Conservation (phyloP, 1,140 invertebrate genomes). For the Pachypsylla venusta region DNA sequence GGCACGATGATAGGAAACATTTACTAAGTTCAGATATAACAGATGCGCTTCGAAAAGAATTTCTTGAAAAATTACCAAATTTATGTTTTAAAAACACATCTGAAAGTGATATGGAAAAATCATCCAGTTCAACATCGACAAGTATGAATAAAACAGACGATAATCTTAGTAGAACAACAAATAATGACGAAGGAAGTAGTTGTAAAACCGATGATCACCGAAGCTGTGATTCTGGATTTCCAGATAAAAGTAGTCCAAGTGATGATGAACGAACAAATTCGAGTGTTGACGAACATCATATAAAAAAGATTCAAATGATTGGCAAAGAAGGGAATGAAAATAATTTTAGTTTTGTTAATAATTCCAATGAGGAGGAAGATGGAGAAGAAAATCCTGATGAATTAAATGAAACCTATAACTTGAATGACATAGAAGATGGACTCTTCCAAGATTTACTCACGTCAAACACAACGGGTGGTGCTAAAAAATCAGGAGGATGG, state of each 20-base stretch:
- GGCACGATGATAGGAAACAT: neutral
- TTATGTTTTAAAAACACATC: no score
- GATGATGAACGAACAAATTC: conserved; percentile 13
- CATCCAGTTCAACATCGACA: no score
- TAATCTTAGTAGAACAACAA: no score
- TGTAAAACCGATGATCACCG: conserved; percentile 38
- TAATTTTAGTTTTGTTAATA: no score
- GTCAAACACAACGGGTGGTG: no score
- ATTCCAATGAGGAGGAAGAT: no score
- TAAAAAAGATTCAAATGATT: no score
- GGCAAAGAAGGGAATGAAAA: no score
- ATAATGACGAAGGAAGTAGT: no score
- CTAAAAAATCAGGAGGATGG: neutral
- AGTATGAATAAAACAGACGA: no score
- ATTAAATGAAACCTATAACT: neutral
- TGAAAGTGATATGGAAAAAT: no score
- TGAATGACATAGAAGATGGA: conserved; percentile 6
- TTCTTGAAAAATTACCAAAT: conserved; percentile 53
- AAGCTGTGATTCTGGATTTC: conserved; percentile 37
- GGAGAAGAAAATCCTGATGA: neutral
- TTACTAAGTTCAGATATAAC: conserved; percentile 14
- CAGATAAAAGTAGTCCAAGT: conserved; percentile 34
- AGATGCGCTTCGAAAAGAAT: conserved; percentile 45
- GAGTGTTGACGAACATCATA: conserved; percentile 17
- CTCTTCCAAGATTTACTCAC: neutral